phyloP scores from a whole-genome alignment of 1,140 invertebrate genomes.

The Rhopalosiphum padi region DNA sequence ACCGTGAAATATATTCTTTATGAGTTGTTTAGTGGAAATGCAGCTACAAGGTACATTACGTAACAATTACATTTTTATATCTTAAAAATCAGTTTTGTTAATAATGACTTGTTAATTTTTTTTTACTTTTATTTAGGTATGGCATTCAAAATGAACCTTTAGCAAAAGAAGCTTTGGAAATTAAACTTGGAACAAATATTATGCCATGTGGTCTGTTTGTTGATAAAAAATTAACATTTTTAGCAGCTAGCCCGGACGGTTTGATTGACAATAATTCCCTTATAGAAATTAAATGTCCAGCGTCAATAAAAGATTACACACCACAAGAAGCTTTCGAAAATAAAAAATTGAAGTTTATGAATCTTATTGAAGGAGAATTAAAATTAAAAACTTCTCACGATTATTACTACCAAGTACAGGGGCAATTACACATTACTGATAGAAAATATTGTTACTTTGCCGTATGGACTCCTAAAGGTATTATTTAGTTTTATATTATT shows the following conservation, averaged over 20 bases:
- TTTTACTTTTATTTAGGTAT: too few relatives aligned
- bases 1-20: too few relatives aligned
- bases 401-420: conserved; percentile 1
- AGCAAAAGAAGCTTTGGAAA: not conserved
- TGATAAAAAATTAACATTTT: not conserved
- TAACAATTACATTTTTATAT: too few relatives aligned
- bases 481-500: not conserved
- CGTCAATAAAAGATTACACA: conserved; percentile 14
- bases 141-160: too few relatives aligned
- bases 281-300: conserved; percentile 10
- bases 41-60: too few relatives aligned
- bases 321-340: not conserved
- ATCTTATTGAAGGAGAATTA: not conserved
- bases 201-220: not conserved
- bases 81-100: too few relatives aligned
- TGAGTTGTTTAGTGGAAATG: too few relatives aligned
- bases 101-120: too few relatives aligned
- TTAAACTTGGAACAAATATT: not conserved
- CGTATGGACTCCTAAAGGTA: not conserved
- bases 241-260: conserved; percentile 13
- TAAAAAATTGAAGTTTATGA: not conserved
- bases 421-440: not conserved
- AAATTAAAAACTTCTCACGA: conserved; percentile 24
- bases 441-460: conserved; percentile 17
- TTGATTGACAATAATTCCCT: conserved; percentile 25